Conservation (phyloP, 2,797 vertebrate genomes). For the Chrosomus eos region DNA sequence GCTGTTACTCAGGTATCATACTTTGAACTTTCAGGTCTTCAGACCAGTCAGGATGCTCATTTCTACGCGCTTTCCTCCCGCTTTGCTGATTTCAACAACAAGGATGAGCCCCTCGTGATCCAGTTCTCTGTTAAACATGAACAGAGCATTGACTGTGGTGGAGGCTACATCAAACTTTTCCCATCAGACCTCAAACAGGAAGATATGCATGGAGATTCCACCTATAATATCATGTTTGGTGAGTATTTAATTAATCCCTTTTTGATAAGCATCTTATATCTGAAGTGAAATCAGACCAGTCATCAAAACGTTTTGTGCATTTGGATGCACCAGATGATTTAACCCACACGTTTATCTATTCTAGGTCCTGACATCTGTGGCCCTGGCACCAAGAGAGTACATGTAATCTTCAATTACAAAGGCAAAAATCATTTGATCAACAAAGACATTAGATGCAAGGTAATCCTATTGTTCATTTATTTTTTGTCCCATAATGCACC, state of each 20-base stretch:
- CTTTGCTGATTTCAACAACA: slow-evolving; percentile 83
- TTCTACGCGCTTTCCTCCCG: slow-evolving; percentile 82
- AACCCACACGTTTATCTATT: slow-evolving; percentile 31
- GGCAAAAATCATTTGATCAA: slow-evolving; percentile 88
- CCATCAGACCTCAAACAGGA: slow-evolving; percentile 81
- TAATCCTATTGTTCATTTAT: slow-evolving; percentile 60
- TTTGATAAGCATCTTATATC: background rate
- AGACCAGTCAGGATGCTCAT: slow-evolving; percentile 81
- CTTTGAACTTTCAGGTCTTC: slow-evolving; percentile 73
- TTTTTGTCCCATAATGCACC: background rate
- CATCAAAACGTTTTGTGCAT: background rate
- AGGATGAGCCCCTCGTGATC: slow-evolving; percentile 79
- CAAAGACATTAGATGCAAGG: slow-evolving; percentile 87
- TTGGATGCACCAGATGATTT: background rate
- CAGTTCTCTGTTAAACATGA: slow-evolving; percentile 86
- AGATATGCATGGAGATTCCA: slow-evolving; percentile 81
- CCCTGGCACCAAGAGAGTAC: slow-evolving; percentile 88
- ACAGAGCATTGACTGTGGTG: slow-evolving; percentile 85
- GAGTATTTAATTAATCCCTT: slow-evolving; percentile 13
- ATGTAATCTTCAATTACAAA: slow-evolving; percentile 87
- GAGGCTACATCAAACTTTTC: slow-evolving; percentile 83
- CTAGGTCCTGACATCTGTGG: slow-evolving; percentile 90
- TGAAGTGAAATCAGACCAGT: background rate
- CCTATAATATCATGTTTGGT: slow-evolving; percentile 88
- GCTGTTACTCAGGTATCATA: slow-evolving; percentile 6